Base-by-base conservation (phyloP, 2,113 vertebrate genomes). In the Baryphthengus martii region DNA sequence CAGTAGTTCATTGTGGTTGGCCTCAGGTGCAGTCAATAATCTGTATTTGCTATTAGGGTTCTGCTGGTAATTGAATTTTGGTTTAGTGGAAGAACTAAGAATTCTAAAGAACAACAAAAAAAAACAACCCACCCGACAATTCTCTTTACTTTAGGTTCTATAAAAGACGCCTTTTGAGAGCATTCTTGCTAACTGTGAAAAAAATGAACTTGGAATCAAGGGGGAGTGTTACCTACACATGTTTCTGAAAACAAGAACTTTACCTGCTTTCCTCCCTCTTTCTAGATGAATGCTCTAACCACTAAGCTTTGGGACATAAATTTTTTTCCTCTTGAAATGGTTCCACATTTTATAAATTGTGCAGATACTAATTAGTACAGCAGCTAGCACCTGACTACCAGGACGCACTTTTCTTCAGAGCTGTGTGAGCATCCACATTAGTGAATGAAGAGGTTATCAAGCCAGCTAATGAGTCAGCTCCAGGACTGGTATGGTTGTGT, bases 11-110 rank as follows among this genome's bases (percentile, higher is more conserved):
- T 89, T 94, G 73, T 4, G 50, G 92, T 81, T 95, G 86, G 90
- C 92, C 86, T 96, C 95, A 90, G 92, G 70, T 70, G 73, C 80
- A 93, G 90, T 79, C 92, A 95, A 93, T 93, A 96, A 90, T 85
- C 74, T 93, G 80, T 92, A 85, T 94, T 90, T 94, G 90, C 58
- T 89, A 93, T 89, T 94, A 94, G 37, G 37, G 40, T 45, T 87
- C 28, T 79, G 49, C 58, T 94, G 35, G 91, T 89, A 96, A 95
- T 91, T 93, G 91, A 96, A 89, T 95, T 95, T 89, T 72, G 45
- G 62, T 82, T 96, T 85, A 89, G 91, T 87, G 70, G 40, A 89
- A 91, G 80, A 82, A 85, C 19, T 11, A 93, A 81, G 44, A n/a
- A 72, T 84, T 88, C 59, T 45, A 44, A 83, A 65, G 42, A 63